phyloP scores from a whole-genome alignment of 2,888 invertebrate species.

The Diaperis boleti region DNA sequence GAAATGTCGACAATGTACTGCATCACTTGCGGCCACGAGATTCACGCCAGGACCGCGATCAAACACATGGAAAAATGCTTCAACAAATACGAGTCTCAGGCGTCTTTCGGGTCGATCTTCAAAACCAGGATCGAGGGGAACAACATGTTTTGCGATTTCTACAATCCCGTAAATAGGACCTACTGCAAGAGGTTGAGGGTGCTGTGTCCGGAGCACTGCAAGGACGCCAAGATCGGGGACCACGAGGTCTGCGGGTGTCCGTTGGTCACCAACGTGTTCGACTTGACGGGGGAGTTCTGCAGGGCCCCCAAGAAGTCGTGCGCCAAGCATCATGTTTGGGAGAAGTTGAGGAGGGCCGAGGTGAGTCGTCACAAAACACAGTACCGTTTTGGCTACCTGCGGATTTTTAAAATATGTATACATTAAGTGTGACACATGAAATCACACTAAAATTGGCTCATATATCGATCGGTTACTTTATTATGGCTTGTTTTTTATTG shows the following conservation, averaged over 20 bases:
- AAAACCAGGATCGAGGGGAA: slow-evolving; percentile 94
- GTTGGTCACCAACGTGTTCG: slow-evolving; percentile 85
- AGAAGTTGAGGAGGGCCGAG: slow-evolving; percentile 92
- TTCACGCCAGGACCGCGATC: slow-evolving; percentile 90
- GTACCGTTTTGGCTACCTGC: too few relatives aligned
- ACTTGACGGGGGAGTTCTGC: slow-evolving; percentile 89
- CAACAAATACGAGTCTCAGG: slow-evolving; percentile 97
- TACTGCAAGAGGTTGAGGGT: slow-evolving; percentile 97
- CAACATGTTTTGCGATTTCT: slow-evolving; percentile 98
- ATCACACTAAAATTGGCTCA: too few relatives aligned
- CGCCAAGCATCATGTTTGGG: slow-evolving; percentile 94
- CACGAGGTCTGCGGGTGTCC: slow-evolving; percentile 95
- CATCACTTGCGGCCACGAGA: slow-evolving; percentile 96
- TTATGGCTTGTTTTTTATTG: too few relatives aligned
- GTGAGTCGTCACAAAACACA: too few relatives aligned
- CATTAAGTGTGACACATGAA: too few relatives aligned
- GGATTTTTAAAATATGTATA: too few relatives aligned
- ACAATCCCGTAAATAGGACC: slow-evolving; percentile 87
- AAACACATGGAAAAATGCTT: slow-evolving; percentile 99
- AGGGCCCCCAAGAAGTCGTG: slow-evolving; percentile 90
- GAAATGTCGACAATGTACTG: slow-evolving; percentile 88
- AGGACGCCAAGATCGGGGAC: slow-evolving; percentile 90
- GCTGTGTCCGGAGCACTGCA: slow-evolving; percentile 97
- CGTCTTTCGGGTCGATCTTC: slow-evolving; percentile 95
- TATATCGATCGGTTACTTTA: too few relatives aligned